A percentile compares a stretch with the other conserved stretches of the same genome.
phyloP scores from a whole-genome alignment of 1,140 invertebrate genomes.

The Drosophila eugracilis region DNA sequence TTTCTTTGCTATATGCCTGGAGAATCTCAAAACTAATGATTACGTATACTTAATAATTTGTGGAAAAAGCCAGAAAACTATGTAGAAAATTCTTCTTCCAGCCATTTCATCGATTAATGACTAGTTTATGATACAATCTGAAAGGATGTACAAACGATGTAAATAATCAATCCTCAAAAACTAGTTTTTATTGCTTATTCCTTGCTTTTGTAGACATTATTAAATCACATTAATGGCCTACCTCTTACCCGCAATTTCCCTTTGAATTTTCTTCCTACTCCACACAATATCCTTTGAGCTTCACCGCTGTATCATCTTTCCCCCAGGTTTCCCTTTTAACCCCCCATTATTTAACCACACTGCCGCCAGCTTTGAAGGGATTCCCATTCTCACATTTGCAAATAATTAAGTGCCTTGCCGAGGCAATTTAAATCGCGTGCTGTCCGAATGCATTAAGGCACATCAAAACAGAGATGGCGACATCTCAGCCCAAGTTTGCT shows the following conservation, averaged over 20 bases:
- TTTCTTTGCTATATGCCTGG: no score
- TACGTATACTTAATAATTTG: no score
- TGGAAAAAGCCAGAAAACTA: no score
- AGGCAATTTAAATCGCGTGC: constrained; percentile 62
- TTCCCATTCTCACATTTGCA: constrained; percentile 68
- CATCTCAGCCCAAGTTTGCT: constrained; percentile 11
- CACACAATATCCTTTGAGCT: constrained; percentile 5
- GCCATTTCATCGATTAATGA: no score
- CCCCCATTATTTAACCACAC: constrained; percentile 6
- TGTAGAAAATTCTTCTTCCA: no score
- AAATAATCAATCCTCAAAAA: not conserved
- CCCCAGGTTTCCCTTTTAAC: constrained; percentile 3
- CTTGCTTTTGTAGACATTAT: not conserved
- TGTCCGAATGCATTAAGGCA: constrained; percentile 74
- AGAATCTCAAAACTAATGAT: no score
- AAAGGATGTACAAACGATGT: no score
- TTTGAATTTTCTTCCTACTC: constrained; percentile 23
- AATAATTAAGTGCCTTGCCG: constrained; percentile 71
- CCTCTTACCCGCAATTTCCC: not conserved
- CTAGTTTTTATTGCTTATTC: not conserved
- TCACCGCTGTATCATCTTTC: not conserved
- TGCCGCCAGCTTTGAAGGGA: constrained; percentile 8
- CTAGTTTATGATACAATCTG: no score
- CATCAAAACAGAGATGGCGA: constrained; percentile 58
- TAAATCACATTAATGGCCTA: not conserved